Percentiles rank a stretch among this genome's conserved stretches.
phyloP scores from a whole-genome alignment of 2,888 invertebrate genomes.

The Listrodromus nycthemerus region DNA sequence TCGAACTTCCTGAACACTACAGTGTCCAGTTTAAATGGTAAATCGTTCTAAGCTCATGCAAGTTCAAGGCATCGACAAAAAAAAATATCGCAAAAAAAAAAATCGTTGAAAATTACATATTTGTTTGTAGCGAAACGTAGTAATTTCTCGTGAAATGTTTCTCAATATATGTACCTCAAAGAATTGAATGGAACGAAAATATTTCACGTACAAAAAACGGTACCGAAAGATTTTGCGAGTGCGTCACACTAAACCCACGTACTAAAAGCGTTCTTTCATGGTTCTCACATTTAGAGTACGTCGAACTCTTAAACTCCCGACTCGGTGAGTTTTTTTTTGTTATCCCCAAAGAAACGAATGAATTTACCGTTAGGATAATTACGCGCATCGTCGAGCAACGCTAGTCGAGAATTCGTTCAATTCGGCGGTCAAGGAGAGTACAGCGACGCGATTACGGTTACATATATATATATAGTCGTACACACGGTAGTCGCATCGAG shows the following conservation, averaged over 20 bases:
- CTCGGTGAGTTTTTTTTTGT: background rate
- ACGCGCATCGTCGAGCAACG: slow-evolving; percentile 18
- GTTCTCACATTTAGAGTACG: background rate
- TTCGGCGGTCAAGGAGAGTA: slow-evolving; percentile 25
- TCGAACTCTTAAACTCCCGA: slow-evolving; percentile 14
- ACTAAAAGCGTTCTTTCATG: background rate
- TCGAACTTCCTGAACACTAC: too few relatives aligned
- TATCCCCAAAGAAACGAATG: slow-evolving; percentile 18
- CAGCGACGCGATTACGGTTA: slow-evolving; percentile 20
- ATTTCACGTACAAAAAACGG: too few relatives aligned
- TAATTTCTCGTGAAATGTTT: too few relatives aligned
- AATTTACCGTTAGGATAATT: slow-evolving; percentile 30
- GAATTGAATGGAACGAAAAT: too few relatives aligned
- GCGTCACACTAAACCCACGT: background rate
- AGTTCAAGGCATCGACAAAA: background rate
- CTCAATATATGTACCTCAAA: too few relatives aligned
- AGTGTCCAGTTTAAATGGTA: background rate
- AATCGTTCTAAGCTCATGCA: background rate
- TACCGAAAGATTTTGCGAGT: background rate
- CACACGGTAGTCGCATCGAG: background rate
- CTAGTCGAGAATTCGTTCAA: slow-evolving; percentile 15
- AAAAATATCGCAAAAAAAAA: too few relatives aligned
- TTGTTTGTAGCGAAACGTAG: too few relatives aligned
- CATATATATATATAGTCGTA: background rate
- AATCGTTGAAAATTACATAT: too few relatives aligned